These are phyloP conservation scores for Sebastes cheni DNA, from an alignment of 2,797 vertebrate species.

Conservation along the genomic window DNA sequence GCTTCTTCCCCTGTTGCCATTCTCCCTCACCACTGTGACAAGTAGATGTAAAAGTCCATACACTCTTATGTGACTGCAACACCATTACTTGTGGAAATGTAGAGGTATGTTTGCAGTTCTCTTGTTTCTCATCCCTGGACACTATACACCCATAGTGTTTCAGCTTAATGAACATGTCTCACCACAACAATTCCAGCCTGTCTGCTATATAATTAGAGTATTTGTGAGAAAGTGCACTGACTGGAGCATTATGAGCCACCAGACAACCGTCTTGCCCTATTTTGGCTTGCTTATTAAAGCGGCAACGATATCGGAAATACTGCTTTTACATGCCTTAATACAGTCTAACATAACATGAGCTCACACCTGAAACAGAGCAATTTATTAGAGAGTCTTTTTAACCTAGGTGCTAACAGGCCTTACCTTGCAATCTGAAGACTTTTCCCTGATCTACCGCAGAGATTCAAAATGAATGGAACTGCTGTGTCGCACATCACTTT, in stretches of 20 bases:
- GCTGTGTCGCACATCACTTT: not conserved
- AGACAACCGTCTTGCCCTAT: not conserved
- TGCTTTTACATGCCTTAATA: not conserved
- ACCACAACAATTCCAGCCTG: not conserved
- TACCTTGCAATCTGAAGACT: not conserved
- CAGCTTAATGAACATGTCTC: constrained; percentile 9
- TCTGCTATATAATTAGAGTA: constrained; percentile 19
- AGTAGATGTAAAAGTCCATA: not conserved
- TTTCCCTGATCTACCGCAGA: not conserved
- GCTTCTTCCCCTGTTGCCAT: too few species aligned
- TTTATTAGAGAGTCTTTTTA: not conserved
- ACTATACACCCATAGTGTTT: not conserved
- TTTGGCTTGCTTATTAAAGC: constrained; percentile 4
- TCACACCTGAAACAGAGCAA: not conserved
- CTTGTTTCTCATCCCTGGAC: not conserved
- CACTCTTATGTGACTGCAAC: too few species aligned
- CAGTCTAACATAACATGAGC: not conserved
- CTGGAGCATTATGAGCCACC: constrained; percentile 8
- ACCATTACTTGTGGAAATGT: not conserved
- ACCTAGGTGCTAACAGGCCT: not conserved
- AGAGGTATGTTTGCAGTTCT: not conserved
- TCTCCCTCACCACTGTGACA: not conserved
- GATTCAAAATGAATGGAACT: not conserved
- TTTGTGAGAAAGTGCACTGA: constrained; percentile 8
- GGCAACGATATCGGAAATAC: not conserved